Conservation (phyloP, 30 jellyfish, hydroid and myxozoan species). For the Chironex yamaguchii region DNA sequence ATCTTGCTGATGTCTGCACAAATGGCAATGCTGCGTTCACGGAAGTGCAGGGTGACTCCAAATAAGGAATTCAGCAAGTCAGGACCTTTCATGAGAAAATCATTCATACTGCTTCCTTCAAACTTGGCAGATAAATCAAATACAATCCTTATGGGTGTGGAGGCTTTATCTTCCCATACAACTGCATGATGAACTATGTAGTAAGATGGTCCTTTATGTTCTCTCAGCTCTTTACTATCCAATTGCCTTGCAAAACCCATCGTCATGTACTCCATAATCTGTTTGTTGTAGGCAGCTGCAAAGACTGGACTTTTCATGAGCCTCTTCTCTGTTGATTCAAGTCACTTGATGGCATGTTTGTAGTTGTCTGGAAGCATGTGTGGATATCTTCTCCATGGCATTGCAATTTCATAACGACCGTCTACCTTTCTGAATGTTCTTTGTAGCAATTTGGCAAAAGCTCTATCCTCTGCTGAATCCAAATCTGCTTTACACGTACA, state of each 20-base stretch:
- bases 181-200: conserved; percentile 5
- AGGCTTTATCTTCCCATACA: conserved; percentile 1
- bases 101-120: too few species aligned
- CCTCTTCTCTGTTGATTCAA: conserved; percentile 5
- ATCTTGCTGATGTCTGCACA: conserved; percentile 50
- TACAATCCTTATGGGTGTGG: conserved; percentile 21
- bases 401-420: not conserved
- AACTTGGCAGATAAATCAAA: conserved; percentile 1
- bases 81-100: too few species aligned
- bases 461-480: conserved; percentile 20
- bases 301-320: conserved; percentile 15
- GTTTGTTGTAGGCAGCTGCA: conserved; percentile 52
- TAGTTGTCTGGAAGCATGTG: conserved; percentile 26
- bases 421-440: not conserved
- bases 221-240: not conserved
- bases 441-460: not conserved
- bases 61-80: too few species aligned
- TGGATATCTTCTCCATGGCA: conserved; percentile 52
- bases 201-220: conserved; percentile 1
- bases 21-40: conserved; percentile 17
- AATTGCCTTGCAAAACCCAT: conserved; percentile 8
- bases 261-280: conserved; percentile 22
- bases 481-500: conserved; percentile 40
- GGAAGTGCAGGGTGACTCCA: too few species aligned
- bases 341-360: not conserved